phyloP scores from a whole-genome alignment of 2,888 invertebrate species.

The Idaea straminata region DNA sequence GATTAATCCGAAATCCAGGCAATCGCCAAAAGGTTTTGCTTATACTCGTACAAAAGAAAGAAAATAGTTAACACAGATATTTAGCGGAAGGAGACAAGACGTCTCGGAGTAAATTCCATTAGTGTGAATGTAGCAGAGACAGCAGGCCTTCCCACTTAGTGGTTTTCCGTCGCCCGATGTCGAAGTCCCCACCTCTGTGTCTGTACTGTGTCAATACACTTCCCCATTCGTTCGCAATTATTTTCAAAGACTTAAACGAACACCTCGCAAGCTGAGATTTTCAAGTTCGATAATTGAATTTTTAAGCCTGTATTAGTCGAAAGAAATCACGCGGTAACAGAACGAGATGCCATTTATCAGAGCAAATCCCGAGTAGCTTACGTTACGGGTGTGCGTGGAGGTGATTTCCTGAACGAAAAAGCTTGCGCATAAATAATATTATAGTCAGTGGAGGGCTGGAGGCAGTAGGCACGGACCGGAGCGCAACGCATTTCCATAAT shows the following conservation, averaged over 20 bases:
- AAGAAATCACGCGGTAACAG: conserved; percentile 31
- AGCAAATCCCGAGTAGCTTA: conserved; percentile 40
- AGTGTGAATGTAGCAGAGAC: conserved; percentile 41
- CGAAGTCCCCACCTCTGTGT: conserved; percentile 22
- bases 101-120: conserved; percentile 54
- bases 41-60: not conserved
- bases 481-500: conserved; percentile 64
- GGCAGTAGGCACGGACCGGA: conserved; percentile 33
- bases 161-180: conserved; percentile 45
- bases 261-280: conserved; percentile 8
- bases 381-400: conserved; percentile 37
- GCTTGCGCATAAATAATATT: conserved; percentile 50
- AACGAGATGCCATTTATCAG: conserved; percentile 45
- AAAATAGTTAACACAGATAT: conserved; percentile 17
- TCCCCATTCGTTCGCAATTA: conserved; percentile 29
- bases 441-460: conserved; percentile 27
- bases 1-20: not conserved
- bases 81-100: conserved; percentile 37
- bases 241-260: conserved; percentile 23
- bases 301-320: conserved; percentile 31
- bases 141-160: conserved; percentile 53
- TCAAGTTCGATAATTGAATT: conserved; percentile 31
- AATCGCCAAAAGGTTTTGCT: not conserved
- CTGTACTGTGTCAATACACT: conserved; percentile 35
- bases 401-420: conserved; percentile 49